A percentile compares a stretch with the other conserved stretches of the same genome.
These are phyloP conservation scores for Hipparchia sbordonii DNA, from an alignment of 2,888 invertebrate genomes.

Conservation along the genomic window DNA sequence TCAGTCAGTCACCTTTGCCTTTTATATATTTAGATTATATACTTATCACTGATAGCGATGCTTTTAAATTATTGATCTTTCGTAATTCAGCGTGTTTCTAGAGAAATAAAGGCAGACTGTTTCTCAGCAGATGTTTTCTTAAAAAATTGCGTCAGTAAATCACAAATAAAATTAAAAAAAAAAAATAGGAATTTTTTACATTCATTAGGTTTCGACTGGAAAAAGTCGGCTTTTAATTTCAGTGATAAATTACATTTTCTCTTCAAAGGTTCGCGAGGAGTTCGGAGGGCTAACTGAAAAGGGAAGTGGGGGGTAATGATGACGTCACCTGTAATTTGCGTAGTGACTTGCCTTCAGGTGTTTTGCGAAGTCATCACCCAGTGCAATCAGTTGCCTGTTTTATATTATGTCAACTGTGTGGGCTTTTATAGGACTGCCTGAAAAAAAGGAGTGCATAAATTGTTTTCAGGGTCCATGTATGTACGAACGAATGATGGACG, in stretches of 20 bases:
- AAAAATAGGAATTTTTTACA: background rate
- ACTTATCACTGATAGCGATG: too few species aligned
- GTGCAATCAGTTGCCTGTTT: background rate
- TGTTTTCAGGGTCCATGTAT: background rate
- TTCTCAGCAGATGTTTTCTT: too few species aligned
- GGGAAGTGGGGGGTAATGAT: background rate
- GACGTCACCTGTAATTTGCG: constrained; percentile 18
- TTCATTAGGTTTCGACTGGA: background rate
- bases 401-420: background rate
- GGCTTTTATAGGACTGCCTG: background rate
- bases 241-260: constrained; percentile 2
- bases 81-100: too few species aligned
- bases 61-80: too few species aligned
- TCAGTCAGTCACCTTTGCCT: too few species aligned
- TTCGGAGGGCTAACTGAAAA: constrained; percentile 3
- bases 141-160: too few species aligned
- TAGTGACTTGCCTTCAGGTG: constrained; percentile 7
- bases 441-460: too few species aligned
- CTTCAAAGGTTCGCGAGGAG: constrained; percentile 8
- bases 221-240: constrained; percentile 6
- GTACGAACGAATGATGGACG: too few species aligned
- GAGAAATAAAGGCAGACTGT: too few species aligned
- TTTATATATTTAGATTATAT: too few species aligned
- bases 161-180: too few species aligned
- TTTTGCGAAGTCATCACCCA: background rate